Evolutionary conservation across 2,797 vertebrate species (phyloP), one percentile per base, ranked within the genome.

Genomic region (Monodelphis domestica): DNA sequence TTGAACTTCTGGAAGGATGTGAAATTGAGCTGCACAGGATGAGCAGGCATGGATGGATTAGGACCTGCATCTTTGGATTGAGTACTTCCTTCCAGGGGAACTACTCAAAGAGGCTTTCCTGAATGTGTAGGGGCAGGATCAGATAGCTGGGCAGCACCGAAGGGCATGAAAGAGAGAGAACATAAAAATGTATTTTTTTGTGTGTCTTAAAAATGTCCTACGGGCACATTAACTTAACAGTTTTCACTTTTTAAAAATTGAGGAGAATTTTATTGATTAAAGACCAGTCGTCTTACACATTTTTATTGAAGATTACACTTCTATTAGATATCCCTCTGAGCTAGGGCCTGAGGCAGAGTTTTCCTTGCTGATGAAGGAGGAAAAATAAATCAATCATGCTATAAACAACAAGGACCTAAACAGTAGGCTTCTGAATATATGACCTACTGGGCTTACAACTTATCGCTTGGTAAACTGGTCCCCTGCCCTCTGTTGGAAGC

Each of bases 221-320:
- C 45, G 38, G 70, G 70, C 70, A 84, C 21, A 84, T 84, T 84
- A 45, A 84, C 70, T 84, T 84, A 84, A 84, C 38, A 84, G 70
- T 84, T 84, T 84, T 50, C 50, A 50, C 70, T 84, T 84, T 84
- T 84, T 84, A 84, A 78, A 78, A 78, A 78, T 78, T 78, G 70
- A 84, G 63, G n/a, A 78, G 70, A 84, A 84, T 45, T 84, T 84
- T 84, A 84, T 84, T 84, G 70, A 84, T 50, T 84, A 50, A 50
- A 84, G 70, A 26, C 70, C 38, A 84, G 38, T 84, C 70, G 50
- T 84, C 38, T 84, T 84, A 84, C 17, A 50, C 24, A 84, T 84
- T 84, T 84, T 84, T 24, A 84, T 84, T 84, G 38, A 50, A 84
- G 21, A 84, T 84, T 84, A 84, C 70, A 84, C 24, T 45, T 50